Base-by-base conservation (phyloP, 2,888 invertebrate species). In the Trissoscelio sp. region DNA sequence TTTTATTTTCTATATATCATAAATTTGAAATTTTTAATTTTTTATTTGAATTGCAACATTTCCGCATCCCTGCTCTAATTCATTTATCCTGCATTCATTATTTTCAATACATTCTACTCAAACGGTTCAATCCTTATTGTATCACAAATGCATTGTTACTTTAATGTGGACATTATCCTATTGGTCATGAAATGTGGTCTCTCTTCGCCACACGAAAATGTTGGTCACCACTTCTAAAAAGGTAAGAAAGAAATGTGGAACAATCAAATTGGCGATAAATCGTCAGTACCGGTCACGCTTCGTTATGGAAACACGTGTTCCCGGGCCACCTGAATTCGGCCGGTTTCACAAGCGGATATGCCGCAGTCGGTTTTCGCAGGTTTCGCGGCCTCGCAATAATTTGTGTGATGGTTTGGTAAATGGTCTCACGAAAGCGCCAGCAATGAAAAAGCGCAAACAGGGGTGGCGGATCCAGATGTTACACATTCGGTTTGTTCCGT, bases 381-480 rank as follows among this genome's bases (percentile, higher is more conserved):
- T 51, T 48, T 48, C 67, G 67, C 44, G 66, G 16, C n/a, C 20
- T 58, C 22, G 31, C 18, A 55, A 53, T 57, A 55, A 67, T 44
- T 74, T 69, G 24, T 20, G 42, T 64, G 31, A 20, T 62, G 73
- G 55, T 69, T 62, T 20, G n/a, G 28, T 37, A 58, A 81, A 64
- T 39, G 66, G 44, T 80, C 42, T 24, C 70, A 70, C 51, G 57
- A 75, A 75, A 14, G 28, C 46, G 24, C 24, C n/a, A 39, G 42
- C 31, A 74, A 60, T 78, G 39, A 58, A 80, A 58, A 73, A 46
- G 69, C 79, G 48, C 48, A 24, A 57, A 62, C 28, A 31, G 58
- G 51, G 62, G 24, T 67, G 44, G 46, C 51, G 72, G 75, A 81
- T 77, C 81, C 81, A 81, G 81, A 81, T 81, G 81, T 58, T 81